These are phyloP conservation scores for Pelecanoides urinatrix DNA, from an alignment of 2,113 vertebrate genomes.

Conservation along the genomic window DNA sequence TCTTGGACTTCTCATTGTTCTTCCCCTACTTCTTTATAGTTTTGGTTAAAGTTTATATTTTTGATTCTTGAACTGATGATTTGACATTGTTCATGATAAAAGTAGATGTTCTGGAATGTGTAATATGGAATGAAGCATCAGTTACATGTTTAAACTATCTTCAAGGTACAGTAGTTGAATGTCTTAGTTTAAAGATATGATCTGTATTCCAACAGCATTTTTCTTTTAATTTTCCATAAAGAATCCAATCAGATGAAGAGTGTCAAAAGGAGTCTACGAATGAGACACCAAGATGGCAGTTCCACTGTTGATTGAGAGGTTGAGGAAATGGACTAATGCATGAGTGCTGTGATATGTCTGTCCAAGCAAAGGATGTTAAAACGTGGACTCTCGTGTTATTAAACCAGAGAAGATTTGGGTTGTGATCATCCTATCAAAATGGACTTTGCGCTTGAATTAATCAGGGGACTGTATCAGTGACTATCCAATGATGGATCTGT, in stretches of 20 bases:
- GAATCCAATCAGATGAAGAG: slow-evolving; percentile 87
- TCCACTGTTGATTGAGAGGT: slow-evolving; percentile 72
- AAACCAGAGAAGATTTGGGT: slow-evolving; percentile 76
- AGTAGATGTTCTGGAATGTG: not conserved
- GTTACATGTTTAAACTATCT: slow-evolving; percentile 33
- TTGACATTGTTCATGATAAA: not conserved
- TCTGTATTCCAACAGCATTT: slow-evolving; percentile 86
- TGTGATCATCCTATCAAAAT: slow-evolving; percentile 60
- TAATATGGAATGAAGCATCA: not conserved
- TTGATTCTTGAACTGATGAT: not conserved
- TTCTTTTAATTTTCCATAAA: slow-evolving; percentile 94
- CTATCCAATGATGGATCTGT: slow-evolving; percentile 17
- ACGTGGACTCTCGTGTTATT: slow-evolving; percentile 68
- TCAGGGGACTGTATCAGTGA: slow-evolving; percentile 37
- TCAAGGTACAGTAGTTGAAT: slow-evolving; percentile 64
- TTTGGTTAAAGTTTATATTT: not conserved
- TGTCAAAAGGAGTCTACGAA: slow-evolving; percentile 87
- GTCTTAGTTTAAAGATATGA: slow-evolving; percentile 71
- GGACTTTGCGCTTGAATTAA: slow-evolving; percentile 70
- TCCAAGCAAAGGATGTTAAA: slow-evolving; percentile 75
- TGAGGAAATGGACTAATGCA: slow-evolving; percentile 77
- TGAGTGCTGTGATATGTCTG: slow-evolving; percentile 73
- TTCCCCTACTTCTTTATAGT: not conserved
- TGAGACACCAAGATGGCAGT: slow-evolving; percentile 90
- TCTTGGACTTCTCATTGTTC: not conserved